These are phyloP conservation scores for Microctenopoma lineatum DNA, from an alignment of 2,797 vertebrate genomes.

Conservation along the genomic window DNA sequence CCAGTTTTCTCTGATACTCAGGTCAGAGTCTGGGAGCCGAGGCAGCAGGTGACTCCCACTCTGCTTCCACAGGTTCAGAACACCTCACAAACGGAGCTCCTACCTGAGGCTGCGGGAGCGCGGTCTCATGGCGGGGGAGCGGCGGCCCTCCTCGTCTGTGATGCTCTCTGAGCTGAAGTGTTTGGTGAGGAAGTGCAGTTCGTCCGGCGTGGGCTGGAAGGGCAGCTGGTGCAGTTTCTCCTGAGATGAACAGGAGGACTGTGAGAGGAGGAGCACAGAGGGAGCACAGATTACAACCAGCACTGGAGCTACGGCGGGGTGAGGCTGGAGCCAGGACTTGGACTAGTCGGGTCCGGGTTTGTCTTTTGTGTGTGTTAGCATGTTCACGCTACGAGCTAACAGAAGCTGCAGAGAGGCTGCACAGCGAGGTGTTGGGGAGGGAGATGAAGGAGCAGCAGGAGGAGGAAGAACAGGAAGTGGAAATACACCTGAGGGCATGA, in stretches of 20 bases:
- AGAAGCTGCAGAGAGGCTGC: conserved; percentile 14
- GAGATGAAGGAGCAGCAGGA: conserved; percentile 25
- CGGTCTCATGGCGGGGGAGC: conserved; percentile 93
- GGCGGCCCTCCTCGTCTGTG: conserved; percentile 93
- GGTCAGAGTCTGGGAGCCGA: no score
- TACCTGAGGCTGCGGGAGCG: conserved; percentile 95
- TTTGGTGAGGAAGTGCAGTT: conserved; percentile 98
- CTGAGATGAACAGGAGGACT: conserved; percentile 99
- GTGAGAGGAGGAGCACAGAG: conserved; percentile 89
- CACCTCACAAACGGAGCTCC: conserved; percentile 2
- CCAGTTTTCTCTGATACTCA: no score
- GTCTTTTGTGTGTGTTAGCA: neutral
- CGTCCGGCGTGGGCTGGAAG: conserved; percentile 97
- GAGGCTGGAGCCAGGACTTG: neutral
- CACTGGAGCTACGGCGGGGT: conserved; percentile 49
- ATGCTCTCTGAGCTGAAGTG: conserved; percentile 98
- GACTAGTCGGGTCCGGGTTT: neutral
- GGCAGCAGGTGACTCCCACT: no score
- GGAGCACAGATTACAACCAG: conserved; percentile 84
- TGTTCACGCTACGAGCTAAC: neutral
- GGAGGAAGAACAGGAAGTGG: conserved; percentile 3
- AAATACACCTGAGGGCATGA: conserved; percentile 8
- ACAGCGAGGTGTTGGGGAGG: neutral
- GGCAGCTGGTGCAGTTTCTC: conserved; percentile 99
- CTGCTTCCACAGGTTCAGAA: no score